Conservation (phyloP, 2,888 invertebrate genomes). For the Xanthorhoe designata region DNA sequence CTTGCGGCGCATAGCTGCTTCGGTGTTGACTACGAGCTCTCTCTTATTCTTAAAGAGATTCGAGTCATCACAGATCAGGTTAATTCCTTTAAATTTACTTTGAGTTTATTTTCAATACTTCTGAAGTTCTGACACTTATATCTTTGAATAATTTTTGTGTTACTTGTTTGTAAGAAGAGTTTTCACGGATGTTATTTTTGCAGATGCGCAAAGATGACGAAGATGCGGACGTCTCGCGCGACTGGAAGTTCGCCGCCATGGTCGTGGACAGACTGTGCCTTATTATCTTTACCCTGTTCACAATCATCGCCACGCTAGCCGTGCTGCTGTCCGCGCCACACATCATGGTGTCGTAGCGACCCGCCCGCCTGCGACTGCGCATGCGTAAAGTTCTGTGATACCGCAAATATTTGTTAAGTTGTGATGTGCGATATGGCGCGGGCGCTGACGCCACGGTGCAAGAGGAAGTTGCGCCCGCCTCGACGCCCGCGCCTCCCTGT, state of each 20-base stretch:
- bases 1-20: slow-evolving; percentile 94
- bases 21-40: slow-evolving; percentile 97
- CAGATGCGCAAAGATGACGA: slow-evolving; percentile 98
- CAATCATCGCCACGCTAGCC: slow-evolving; percentile 98
- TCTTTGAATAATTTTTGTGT: not conserved
- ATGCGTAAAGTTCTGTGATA: slow-evolving; percentile 88
- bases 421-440: slow-evolving; percentile 83
- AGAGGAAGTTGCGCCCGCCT: slow-evolving; percentile 74
- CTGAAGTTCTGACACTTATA: not conserved
- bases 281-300: slow-evolving; percentile 99
- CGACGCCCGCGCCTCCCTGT: slow-evolving; percentile 79
- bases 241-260: slow-evolving; percentile 99
- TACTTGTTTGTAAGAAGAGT: not conserved
- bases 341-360: slow-evolving; percentile 95
- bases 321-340: slow-evolving; percentile 98
- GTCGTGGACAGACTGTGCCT: slow-evolving; percentile 99
- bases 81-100: slow-evolving; percentile 34
- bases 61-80: slow-evolving; percentile 96
- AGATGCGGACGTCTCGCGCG: slow-evolving; percentile 96
- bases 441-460: slow-evolving; percentile 75
- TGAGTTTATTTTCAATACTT: not conserved
- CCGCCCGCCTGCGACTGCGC: slow-evolving; percentile 83
- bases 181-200: slow-evolving; percentile 45
- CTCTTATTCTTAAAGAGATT: slow-evolving; percentile 97
- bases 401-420: slow-evolving; percentile 89